A percentile compares a stretch with the other conserved stretches of the same genome.
Evolutionary conservation across 2,113 vertebrate genomes (phyloP).

Genomic region (Thomomys bottae): DNA sequence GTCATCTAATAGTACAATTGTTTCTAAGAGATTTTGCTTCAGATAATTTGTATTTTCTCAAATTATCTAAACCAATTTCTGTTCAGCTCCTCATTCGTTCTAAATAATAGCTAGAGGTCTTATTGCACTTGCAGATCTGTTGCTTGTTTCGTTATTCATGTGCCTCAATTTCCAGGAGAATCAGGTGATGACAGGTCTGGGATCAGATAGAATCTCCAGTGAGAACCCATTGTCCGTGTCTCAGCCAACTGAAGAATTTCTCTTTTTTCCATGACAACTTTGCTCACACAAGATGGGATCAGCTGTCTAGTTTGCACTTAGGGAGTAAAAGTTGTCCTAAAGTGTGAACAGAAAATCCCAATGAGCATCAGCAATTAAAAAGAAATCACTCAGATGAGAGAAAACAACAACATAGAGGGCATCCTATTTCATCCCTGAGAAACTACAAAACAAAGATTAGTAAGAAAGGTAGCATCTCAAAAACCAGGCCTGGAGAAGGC

Average conservation of each 20-base stretch:
- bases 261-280: slow-evolving; percentile 48
- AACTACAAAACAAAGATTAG: slow-evolving; percentile 62
- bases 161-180: slow-evolving; percentile 66
- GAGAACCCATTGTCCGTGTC: neutral
- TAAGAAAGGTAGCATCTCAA: slow-evolving; percentile 34
- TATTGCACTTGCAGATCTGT: slow-evolving; percentile 65
- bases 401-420: rapidly evolving
- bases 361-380: slow-evolving; percentile 1
- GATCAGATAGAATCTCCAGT: slow-evolving; percentile 50
- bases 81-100: slow-evolving; percentile 23
- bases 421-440: neutral
- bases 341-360: slow-evolving; percentile 70
- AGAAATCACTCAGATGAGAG: too few species aligned
- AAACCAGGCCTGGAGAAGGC: neutral
- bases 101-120: slow-evolving; percentile 69
- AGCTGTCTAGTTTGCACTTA: slow-evolving; percentile 31
- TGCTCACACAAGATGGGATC: slow-evolving; percentile 33
- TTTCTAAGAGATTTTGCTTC: slow-evolving; percentile 39
- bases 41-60: slow-evolving; percentile 25
- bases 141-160: slow-evolving; percentile 79
- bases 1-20: neutral
- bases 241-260: neutral
- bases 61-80: too few species aligned
- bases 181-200: slow-evolving; percentile 64
- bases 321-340: slow-evolving; percentile 54